phyloP scores from a whole-genome alignment of 2,797 vertebrate genomes.

The Tangara arthus region DNA sequence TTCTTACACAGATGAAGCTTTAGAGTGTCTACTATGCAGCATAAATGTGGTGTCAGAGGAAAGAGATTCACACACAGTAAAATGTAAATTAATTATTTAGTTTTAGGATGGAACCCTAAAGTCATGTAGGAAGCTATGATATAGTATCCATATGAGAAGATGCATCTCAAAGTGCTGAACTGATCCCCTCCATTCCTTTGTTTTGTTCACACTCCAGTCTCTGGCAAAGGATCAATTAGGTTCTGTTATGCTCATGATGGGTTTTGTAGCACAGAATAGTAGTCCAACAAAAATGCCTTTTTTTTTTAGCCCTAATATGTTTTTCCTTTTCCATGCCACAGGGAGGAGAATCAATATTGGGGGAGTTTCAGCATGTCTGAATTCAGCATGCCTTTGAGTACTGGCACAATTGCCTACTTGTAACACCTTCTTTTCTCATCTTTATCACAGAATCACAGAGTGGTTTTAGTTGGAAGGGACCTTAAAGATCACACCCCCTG shows the following conservation, averaged over 20 bases:
- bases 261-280: background rate
- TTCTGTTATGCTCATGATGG: background rate
- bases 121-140: background rate
- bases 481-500: background rate
- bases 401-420: background rate
- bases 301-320: background rate
- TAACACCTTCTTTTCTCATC: background rate
- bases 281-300: background rate
- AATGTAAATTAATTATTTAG: background rate
- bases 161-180: background rate
- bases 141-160: background rate
- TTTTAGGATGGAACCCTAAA: background rate
- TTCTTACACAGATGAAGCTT: background rate
- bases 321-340: background rate
- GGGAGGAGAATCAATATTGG: fast-evolving
- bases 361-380: background rate
- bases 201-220: background rate
- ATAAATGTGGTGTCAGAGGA: background rate
- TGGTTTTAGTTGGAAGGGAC: background rate
- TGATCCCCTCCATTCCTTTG: background rate
- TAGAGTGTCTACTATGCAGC: background rate
- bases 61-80: background rate
- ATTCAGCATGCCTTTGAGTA: background rate
- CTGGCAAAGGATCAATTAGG: background rate
- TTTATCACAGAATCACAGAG: background rate